Evolutionary conservation across 2,888 invertebrate species (phyloP).

Genomic region (Oscheius sp.): DNA sequence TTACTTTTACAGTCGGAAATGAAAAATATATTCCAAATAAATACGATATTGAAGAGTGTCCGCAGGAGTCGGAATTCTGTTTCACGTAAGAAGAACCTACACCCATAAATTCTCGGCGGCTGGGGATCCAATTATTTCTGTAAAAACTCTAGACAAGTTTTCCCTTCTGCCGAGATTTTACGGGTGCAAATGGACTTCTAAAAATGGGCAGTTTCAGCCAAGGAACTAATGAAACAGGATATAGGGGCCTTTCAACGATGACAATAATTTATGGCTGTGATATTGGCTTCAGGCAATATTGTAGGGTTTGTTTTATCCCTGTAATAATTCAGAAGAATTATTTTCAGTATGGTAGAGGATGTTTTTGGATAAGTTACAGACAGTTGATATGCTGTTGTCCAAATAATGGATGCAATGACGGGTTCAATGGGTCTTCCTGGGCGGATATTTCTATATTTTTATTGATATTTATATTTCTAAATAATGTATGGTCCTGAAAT

Average conservation of each 20-base stretch:
- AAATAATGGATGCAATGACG: background rate
- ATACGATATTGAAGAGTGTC: conserved; percentile 9
- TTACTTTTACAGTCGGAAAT: conserved; percentile 9
- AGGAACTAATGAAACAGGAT: background rate
- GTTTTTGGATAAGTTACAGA: background rate
- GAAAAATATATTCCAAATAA: conserved; percentile 15
- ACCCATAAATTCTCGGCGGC: too few relatives aligned
- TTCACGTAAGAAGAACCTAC: background rate
- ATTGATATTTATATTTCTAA: too few relatives aligned
- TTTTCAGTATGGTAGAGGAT: conserved; percentile 16
- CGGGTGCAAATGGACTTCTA: too few relatives aligned
- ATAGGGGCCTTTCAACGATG: background rate
- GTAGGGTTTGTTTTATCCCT: background rate
- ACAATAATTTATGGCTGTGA: conserved; percentile 22
- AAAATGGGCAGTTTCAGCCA: background rate
- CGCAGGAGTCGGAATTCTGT: background rate
- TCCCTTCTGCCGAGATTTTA: too few relatives aligned
- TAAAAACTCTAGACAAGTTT: too few relatives aligned
- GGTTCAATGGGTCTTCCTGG: background rate
- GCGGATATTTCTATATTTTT: too few relatives aligned
- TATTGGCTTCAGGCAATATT: background rate
- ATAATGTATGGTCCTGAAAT: too few relatives aligned
- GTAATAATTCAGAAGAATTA: too few relatives aligned
- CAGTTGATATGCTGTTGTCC: conserved; percentile 14
- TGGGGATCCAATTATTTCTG: background rate